These are phyloP conservation scores for Lepidocyrtinus sp. DNA, from an alignment of 2,888 invertebrate species.

Conservation along the genomic window DNA sequence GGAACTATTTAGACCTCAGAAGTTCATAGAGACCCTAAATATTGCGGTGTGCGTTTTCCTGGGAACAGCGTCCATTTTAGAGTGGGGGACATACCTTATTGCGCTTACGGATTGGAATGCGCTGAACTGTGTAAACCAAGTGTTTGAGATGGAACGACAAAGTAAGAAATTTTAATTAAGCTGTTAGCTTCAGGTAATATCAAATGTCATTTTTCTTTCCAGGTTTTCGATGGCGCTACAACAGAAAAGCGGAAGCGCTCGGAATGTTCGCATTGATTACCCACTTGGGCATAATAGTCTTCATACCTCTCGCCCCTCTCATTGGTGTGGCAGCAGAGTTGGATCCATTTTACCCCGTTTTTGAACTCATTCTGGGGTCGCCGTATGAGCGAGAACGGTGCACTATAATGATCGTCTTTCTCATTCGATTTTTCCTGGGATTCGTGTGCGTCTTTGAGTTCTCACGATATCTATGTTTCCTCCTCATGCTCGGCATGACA, in stretches of 20 bases:
- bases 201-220: neutral
- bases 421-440: neutral
- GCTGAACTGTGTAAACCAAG: neutral
- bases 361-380: neutral
- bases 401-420: neutral
- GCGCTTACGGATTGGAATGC: neutral
- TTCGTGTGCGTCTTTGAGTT: neutral
- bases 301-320: neutral
- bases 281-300: neutral
- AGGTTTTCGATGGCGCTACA: too few relatives aligned
- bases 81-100: neutral
- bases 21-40: neutral
- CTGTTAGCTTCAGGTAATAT: too few relatives aligned
- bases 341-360: neutral
- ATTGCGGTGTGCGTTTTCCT: neutral
- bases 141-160: slow-evolving; percentile 1
- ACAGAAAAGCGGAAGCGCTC: too few relatives aligned
- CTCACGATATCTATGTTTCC: neutral
- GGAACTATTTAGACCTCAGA: slow-evolving; percentile 1
- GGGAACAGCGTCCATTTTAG: neutral
- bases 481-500: neutral
- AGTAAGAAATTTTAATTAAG: neutral
- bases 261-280: neutral
- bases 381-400: neutral
- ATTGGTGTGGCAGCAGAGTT: neutral